Evolutionary conservation across 2,113 vertebrate genomes (phyloP).

Genomic region (Pelusios castaneus): DNA sequence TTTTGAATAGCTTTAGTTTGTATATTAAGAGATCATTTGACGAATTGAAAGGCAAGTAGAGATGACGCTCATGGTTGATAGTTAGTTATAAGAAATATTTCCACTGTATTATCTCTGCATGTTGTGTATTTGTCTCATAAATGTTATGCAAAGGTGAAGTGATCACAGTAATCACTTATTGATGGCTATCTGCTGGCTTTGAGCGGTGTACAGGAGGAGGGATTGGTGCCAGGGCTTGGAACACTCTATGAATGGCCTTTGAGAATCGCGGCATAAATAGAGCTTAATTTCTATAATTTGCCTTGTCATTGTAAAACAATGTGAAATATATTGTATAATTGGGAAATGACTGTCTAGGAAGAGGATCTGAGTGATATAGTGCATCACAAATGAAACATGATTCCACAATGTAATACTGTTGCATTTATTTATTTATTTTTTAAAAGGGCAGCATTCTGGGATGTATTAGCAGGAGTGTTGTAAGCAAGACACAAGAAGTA

Average conservation of each 20-base stretch:
- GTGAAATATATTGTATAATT: background rate
- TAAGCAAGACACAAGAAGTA: background rate
- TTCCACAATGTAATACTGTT: background rate
- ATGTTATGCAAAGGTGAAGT: background rate
- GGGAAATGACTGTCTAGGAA: background rate
- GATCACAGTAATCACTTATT: background rate
- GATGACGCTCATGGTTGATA: background rate
- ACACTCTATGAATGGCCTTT: background rate
- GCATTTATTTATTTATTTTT: too few species aligned
- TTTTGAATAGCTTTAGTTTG: background rate
- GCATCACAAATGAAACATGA: background rate
- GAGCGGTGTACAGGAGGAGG: background rate
- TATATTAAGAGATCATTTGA: accelerated
- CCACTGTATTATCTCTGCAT: accelerated
- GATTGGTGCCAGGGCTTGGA: background rate
- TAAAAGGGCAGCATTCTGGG: background rate
- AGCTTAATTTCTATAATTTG: background rate
- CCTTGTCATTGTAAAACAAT: accelerated
- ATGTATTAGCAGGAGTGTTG: background rate
- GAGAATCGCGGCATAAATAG: background rate
- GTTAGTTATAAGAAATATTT: background rate
- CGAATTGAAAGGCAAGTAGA: background rate
- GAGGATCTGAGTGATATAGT: background rate
- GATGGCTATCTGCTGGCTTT: background rate
- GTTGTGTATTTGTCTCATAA: background rate